Conservation (phyloP, 1,140 invertebrate genomes). For the Drosophila lacteicornis region DNA sequence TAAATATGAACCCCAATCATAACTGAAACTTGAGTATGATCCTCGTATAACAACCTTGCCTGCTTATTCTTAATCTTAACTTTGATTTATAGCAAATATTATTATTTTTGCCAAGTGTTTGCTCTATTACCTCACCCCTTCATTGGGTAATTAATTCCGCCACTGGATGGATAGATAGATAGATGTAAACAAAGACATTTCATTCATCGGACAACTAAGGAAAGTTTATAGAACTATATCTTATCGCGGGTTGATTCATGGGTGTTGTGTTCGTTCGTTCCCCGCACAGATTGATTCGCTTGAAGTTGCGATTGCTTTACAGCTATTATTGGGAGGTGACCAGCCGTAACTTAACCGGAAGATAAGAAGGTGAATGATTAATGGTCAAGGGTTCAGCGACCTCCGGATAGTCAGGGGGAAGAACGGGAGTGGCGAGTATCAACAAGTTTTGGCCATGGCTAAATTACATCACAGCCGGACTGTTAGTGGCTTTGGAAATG, state of each 20-base stretch:
- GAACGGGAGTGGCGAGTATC: slow-evolving; percentile 10
- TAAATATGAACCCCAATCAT: no score
- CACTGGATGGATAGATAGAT: slow-evolving; percentile 4
- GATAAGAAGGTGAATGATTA: slow-evolving; percentile 29
- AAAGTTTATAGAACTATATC: slow-evolving; percentile 35
- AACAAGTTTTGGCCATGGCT: slow-evolving; percentile 34
- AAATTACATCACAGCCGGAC: slow-evolving; percentile 48
- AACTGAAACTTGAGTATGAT: neutral
- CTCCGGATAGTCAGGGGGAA: slow-evolving; percentile 5
- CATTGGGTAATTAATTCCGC: slow-evolving; percentile 35
- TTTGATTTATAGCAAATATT: neutral
- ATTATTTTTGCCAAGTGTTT: neutral
- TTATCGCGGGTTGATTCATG: slow-evolving; percentile 38
- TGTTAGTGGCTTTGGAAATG: slow-evolving; percentile 36
- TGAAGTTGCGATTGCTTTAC: slow-evolving; percentile 17
- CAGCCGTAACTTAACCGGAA: slow-evolving; percentile 9
- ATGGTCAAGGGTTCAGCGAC: slow-evolving; percentile 25
- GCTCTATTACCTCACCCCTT: neutral
- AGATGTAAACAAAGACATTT: slow-evolving; percentile 41
- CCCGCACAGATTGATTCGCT: slow-evolving; percentile 13
- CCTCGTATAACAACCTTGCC: neutral
- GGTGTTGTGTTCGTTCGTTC: neutral
- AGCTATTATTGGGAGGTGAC: slow-evolving; percentile 46
- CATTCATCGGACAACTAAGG: slow-evolving; percentile 21
- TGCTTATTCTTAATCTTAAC: neutral